phyloP scores from a whole-genome alignment of 2,888 invertebrate species.

The Copidosoma aretas region DNA sequence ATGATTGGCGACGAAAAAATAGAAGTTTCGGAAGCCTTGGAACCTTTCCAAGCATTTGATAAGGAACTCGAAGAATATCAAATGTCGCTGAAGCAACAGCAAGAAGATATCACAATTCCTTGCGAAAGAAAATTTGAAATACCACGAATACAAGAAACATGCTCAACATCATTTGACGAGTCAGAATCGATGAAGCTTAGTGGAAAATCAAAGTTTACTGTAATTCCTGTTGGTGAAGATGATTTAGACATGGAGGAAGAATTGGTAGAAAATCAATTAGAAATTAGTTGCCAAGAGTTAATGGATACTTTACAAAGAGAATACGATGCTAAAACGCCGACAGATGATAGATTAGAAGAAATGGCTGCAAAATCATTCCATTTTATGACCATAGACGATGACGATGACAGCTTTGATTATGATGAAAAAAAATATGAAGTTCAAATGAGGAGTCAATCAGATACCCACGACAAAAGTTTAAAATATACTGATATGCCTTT shows the following conservation, averaged over 20 bases:
- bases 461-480: not conserved
- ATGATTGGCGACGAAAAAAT: slow-evolving; percentile 61
- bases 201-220: slow-evolving; percentile 51
- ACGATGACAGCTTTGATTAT: slow-evolving; percentile 31
- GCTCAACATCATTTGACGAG: slow-evolving; percentile 20
- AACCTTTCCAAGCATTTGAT: slow-evolving; percentile 57
- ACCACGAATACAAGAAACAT: slow-evolving; percentile 30
- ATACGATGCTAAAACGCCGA: slow-evolving; percentile 57
- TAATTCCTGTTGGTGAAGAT: slow-evolving; percentile 51
- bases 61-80: slow-evolving; percentile 59
- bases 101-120: slow-evolving; percentile 24
- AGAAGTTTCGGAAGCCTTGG: slow-evolving; percentile 55
- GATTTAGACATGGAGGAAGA: slow-evolving; percentile 54
- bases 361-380: slow-evolving; percentile 38
- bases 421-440: slow-evolving; percentile 37
- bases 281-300: slow-evolving; percentile 58
- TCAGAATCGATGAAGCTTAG: slow-evolving; percentile 2
- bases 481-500: slow-evolving; percentile 26
- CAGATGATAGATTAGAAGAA: slow-evolving; percentile 48
- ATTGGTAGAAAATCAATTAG: slow-evolving; percentile 57
- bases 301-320: slow-evolving; percentile 57
- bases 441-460: not conserved
- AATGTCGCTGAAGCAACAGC: slow-evolving; percentile 44
- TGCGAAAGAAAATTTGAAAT: slow-evolving; percentile 21
- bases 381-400: slow-evolving; percentile 29